phyloP scores from a whole-genome alignment of 2,888 invertebrate species.

The Tipula lateralis region DNA sequence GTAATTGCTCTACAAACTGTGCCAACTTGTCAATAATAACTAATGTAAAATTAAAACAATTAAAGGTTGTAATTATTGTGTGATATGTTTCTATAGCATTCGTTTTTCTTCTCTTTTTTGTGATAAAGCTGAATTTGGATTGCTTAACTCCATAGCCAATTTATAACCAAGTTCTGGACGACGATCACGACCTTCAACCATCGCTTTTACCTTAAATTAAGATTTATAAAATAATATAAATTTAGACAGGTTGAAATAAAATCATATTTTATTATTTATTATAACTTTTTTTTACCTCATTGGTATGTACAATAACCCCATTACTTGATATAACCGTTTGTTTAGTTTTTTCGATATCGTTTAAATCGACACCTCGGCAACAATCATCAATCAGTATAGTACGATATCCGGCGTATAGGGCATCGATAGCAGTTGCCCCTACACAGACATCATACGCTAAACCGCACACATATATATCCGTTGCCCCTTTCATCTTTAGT shows the following conservation, averaged over 20 bases:
- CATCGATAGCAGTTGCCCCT: conserved; percentile 82
- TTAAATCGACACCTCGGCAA: conserved; percentile 78
- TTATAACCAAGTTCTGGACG: conserved; percentile 85
- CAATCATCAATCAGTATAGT: conserved; percentile 87
- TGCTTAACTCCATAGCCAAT: conserved; percentile 75
- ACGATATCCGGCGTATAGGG: conserved; percentile 85
- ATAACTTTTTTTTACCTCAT: conserved; percentile 63
- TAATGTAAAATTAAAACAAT: not conserved
- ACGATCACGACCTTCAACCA: conserved; percentile 84
- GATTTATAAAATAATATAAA: not conserved
- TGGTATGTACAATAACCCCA: conserved; percentile 76
- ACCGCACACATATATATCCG: conserved; percentile 92
- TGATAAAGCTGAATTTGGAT: conserved; percentile 47
- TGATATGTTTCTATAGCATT: not conserved
- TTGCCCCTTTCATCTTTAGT: conserved; percentile 71
- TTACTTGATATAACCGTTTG: conserved; percentile 67
- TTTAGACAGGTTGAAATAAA: too few species aligned
- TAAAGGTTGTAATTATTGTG: not conserved
- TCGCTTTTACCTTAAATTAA: conserved; percentile 61
- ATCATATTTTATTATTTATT: too few species aligned
- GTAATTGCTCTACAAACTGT: not conserved
- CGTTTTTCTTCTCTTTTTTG: conserved; percentile 13
- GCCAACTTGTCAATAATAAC: not conserved
- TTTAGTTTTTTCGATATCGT: conserved; percentile 80
- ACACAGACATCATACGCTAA: conserved; percentile 95